A percentile compares a stretch with the other conserved stretches of the same genome.
These are phyloP conservation scores for Pseudomyrmex concolor DNA, from an alignment of 1,140 invertebrate genomes.

Conservation along the genomic window DNA sequence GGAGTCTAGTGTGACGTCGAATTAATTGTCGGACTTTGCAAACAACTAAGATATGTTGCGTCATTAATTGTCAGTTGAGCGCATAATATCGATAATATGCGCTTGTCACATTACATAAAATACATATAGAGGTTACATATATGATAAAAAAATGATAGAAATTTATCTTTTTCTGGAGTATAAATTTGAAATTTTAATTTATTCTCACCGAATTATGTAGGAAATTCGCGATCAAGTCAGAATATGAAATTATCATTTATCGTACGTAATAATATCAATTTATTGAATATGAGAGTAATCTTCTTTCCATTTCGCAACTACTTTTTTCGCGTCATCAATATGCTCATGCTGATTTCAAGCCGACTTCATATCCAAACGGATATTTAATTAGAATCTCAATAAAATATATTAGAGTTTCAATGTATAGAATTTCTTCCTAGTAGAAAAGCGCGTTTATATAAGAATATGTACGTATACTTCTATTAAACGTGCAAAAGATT, in stretches of 20 bases:
- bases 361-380: neutral
- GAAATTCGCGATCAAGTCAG: slow-evolving; percentile 16
- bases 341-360: neutral
- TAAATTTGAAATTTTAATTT: slow-evolving; percentile 3
- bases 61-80: too few species aligned
- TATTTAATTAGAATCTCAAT: neutral
- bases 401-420: too few species aligned
- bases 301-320: neutral
- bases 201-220: neutral
- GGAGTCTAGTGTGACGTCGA: too few species aligned
- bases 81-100: too few species aligned
- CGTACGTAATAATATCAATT: slow-evolving; percentile 16
- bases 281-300: neutral
- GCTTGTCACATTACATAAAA: too few species aligned
- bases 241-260: slow-evolving; percentile 9
- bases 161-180: neutral
- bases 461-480: neutral
- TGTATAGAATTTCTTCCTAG: too few species aligned
- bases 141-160: neutral
- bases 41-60: too few species aligned
- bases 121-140: neutral
- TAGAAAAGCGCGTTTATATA: neutral
- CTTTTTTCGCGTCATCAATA: neutral
- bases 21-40: too few species aligned
- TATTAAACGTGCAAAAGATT: neutral